Conservation (phyloP, 2,113 vertebrate species). For the Oncorhynchus tshawytscha region DNA sequence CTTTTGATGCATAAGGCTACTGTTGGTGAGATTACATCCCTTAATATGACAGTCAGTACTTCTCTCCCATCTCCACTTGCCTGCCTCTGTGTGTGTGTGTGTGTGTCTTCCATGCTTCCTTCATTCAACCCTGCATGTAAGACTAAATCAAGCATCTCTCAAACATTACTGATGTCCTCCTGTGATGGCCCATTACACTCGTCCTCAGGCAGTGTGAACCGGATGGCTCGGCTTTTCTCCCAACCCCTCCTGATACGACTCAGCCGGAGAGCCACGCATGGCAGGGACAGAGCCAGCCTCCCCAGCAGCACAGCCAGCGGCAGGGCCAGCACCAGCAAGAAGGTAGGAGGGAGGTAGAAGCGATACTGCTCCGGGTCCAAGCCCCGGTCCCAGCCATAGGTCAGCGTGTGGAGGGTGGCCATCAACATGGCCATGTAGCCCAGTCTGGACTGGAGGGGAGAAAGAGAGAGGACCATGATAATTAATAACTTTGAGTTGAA, state of each 20-base stretch:
- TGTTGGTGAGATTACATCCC: background rate
- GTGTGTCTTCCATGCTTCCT: background rate
- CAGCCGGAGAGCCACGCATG: slow-evolving; percentile 79
- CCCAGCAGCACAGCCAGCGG: slow-evolving; percentile 80
- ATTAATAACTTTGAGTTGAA: too few species aligned
- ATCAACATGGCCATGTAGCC: slow-evolving; percentile 83
- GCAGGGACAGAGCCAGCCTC: slow-evolving; percentile 76
- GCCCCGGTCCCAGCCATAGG: slow-evolving; percentile 84
- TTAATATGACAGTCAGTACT: too few species aligned
- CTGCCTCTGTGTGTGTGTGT: background rate
- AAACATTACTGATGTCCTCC: slow-evolving; percentile 66
- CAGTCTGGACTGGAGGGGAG: slow-evolving; percentile 78
- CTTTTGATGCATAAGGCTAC: background rate
- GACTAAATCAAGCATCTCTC: slow-evolving; percentile 6
- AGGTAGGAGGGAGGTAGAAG: slow-evolving; percentile 90
- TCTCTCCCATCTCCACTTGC: too few species aligned
- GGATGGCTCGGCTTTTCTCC: slow-evolving; percentile 72
- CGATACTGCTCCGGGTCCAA: slow-evolving; percentile 80
- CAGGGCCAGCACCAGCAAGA: slow-evolving; percentile 80
- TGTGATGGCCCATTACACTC: slow-evolving; percentile 20
- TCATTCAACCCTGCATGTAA: background rate
- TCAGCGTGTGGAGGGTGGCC: slow-evolving; percentile 85
- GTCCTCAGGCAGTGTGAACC: slow-evolving; percentile 59
- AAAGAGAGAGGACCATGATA: background rate
- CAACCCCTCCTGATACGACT: slow-evolving; percentile 86